These are phyloP conservation scores for Platycercus adscitus DNA, from an alignment of 2,113 vertebrate genomes.

Conservation along the genomic window DNA sequence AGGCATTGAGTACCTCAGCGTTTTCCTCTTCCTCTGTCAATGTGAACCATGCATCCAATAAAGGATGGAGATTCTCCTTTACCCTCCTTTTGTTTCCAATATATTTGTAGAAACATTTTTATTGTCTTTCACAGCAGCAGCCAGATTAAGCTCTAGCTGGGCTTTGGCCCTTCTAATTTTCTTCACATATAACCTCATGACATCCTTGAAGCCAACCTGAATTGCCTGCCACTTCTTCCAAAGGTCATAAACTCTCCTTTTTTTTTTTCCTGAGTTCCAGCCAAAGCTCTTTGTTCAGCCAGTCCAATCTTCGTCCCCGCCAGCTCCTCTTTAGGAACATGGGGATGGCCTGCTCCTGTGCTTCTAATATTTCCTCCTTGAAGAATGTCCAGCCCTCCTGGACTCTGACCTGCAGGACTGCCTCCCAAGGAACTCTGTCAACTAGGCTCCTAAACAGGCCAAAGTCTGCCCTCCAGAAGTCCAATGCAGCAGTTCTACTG, in stretches of 20 bases:
- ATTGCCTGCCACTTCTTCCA: not conserved
- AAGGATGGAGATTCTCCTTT: not conserved
- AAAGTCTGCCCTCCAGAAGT: not conserved
- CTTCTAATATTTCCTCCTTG: not conserved
- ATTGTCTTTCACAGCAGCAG: not conserved
- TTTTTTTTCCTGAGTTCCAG: not conserved
- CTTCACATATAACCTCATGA: not conserved
- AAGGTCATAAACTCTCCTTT: not conserved
- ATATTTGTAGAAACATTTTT: not conserved
- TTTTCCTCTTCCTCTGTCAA: not conserved
- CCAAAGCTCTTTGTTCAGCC: not conserved
- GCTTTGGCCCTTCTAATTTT: not conserved
- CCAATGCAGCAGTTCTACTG: not conserved
- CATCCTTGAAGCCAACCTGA: not conserved
- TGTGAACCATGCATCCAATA: too few species aligned
- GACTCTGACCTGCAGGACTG: not conserved
- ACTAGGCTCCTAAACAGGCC: not conserved
- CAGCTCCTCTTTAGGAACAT: not conserved
- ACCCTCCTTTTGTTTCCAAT: not conserved
- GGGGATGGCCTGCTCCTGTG: too few species aligned
- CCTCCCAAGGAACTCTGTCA: not conserved
- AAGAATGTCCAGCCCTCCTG: not conserved
- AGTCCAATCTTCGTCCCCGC: not conserved
- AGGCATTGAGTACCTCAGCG: not conserved
- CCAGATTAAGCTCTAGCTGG: not conserved